Percentiles rank a stretch among this genome's conserved stretches.
Evolutionary conservation across 2,113 vertebrate species (phyloP).

Genomic region (Athene noctua): DNA sequence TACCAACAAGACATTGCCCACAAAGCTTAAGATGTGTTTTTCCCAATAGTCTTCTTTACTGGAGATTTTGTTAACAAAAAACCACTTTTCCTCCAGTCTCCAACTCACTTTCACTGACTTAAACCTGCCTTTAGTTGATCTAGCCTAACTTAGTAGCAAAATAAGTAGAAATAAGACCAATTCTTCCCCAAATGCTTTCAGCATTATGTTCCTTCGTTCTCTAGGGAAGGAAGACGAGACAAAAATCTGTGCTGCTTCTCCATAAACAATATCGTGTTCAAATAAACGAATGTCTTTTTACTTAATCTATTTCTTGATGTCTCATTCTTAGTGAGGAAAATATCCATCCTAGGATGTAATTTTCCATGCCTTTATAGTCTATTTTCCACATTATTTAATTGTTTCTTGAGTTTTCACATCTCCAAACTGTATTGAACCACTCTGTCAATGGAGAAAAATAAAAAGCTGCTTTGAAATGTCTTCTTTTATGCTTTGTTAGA

Average conservation of each 20-base stretch:
- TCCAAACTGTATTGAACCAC: not conserved
- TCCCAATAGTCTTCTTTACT: not conserved
- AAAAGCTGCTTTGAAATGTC: not conserved
- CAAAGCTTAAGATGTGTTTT: not conserved
- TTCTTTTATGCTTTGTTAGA: not conserved
- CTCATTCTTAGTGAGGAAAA: not conserved
- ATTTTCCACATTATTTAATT: not conserved
- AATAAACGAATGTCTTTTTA: not conserved
- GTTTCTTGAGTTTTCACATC: not conserved
- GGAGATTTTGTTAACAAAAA: not conserved
- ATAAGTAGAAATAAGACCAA: not conserved
- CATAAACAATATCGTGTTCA: not conserved
- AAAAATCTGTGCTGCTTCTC: not conserved
- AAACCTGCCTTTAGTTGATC: not conserved
- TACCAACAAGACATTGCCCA: not conserved
- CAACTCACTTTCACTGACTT: not conserved
- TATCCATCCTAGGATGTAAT: not conserved
- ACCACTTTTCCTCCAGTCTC: not conserved
- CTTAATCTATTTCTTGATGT: not conserved
- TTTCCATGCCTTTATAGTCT: not conserved
- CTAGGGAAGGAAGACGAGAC: not conserved
- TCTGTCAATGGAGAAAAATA: not conserved
- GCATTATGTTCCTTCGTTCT: not conserved
- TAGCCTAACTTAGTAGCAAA: not conserved
- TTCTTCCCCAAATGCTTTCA: not conserved